phyloP scores from a whole-genome alignment of 37 sponge, comb jelly and placozoan genomes.

The Mnemiopsis leidyi region DNA sequence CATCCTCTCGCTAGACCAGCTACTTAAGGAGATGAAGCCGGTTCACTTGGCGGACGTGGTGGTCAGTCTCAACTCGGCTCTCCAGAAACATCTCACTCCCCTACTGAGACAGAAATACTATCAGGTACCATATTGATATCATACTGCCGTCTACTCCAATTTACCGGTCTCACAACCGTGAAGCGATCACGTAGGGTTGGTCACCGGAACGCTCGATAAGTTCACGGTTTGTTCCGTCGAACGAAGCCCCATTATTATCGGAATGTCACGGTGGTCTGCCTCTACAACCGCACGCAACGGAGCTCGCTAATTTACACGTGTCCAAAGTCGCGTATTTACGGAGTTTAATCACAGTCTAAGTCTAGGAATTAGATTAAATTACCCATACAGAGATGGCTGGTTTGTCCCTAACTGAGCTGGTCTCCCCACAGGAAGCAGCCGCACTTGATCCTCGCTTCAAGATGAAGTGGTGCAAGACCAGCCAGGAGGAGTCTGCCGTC shows the following conservation, averaged over 20 bases:
- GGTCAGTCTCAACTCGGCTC: background rate
- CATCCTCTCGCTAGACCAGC: conserved; percentile 15
- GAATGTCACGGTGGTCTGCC: background rate
- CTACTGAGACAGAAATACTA: conserved; percentile 11
- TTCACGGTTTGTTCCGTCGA: background rate
- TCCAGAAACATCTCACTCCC: conserved; percentile 45
- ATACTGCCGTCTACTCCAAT: background rate
- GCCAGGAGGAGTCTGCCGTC: background rate
- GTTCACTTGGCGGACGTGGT: background rate
- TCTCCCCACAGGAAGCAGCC: conserved; percentile 6
- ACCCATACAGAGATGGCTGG: background rate
- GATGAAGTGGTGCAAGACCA: background rate
- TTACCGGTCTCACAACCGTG: background rate
- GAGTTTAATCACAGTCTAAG: background rate
- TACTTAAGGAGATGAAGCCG: background rate
- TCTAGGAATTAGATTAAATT: background rate
- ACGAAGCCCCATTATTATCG: background rate
- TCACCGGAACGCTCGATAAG: background rate
- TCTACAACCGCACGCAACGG: background rate
- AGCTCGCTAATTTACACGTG: background rate
- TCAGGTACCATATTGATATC: background rate
- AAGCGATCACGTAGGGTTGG: background rate
- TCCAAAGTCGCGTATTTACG: background rate
- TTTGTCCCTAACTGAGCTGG: background rate
- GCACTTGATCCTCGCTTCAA: conserved; percentile 16